Conservation (phyloP, 2,888 invertebrate species). For the Odontocerum albicorne region DNA sequence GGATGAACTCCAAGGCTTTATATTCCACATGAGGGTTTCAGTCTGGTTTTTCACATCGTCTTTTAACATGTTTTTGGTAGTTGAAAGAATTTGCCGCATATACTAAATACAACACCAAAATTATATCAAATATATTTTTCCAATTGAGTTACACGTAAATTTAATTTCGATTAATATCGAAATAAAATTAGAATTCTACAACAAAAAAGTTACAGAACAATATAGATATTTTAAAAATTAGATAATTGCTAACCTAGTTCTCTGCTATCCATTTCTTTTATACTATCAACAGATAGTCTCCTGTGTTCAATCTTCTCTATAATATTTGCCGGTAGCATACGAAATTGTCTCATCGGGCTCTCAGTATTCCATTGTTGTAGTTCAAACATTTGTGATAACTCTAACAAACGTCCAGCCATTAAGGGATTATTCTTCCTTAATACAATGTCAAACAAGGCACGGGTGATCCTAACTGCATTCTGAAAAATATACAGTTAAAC, state of each 20-base stretch:
- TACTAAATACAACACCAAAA: too few relatives aligned
- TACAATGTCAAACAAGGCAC: conserved; percentile 94
- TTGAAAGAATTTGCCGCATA: too few relatives aligned
- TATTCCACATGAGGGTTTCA: too few relatives aligned
- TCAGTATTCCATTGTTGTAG: conserved; percentile 87
- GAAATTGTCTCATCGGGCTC: conserved; percentile 85
- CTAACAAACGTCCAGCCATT: conserved; percentile 82
- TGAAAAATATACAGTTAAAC: conserved; percentile 47
- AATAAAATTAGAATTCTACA: too few relatives aligned
- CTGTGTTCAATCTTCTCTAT: conserved; percentile 80
- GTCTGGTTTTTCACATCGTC: too few relatives aligned
- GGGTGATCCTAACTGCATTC: conserved; percentile 88
- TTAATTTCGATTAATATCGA: too few relatives aligned
- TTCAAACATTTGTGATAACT: conserved; percentile 91
- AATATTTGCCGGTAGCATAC: conserved; percentile 73
- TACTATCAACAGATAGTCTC: conserved; percentile 71
- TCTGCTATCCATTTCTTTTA: conserved; percentile 84
- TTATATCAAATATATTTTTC: too few relatives aligned
- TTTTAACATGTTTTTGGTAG: too few relatives aligned
- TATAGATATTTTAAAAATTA: too few relatives aligned
- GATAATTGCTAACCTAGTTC: conserved; percentile 70
- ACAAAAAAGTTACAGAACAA: too few relatives aligned
- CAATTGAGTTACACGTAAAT: too few relatives aligned
- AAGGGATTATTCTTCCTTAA: conserved; percentile 87
- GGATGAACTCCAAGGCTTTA: too few relatives aligned